Evolutionary conservation across 2,888 invertebrate species (phyloP), one percentile per base, ranked within the genome.

Genomic region (Euclidia mi): DNA sequence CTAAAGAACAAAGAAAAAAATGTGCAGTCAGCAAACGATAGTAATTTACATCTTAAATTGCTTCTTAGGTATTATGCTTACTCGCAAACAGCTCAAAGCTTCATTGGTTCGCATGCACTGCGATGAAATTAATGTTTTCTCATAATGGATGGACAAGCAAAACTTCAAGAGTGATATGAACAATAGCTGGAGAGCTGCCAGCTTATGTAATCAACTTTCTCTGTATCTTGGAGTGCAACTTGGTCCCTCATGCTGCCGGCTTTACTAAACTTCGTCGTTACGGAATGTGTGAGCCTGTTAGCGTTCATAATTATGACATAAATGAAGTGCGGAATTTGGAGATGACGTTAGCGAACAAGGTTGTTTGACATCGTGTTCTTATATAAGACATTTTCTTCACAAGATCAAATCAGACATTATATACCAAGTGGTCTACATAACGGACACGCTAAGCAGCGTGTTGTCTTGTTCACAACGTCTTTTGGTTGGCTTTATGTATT

Each of bases 101-200:
- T n/a, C n/a, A 7, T 7, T 34, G 34, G 6, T 7, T 0, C 34
- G 14, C 14, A 34, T 34, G 34, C 14, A 7, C 14, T 14, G 6
- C 1, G 34, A 14, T 34, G 14, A 34, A 34, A 34, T 34, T 49
- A 15, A 11, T 17, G 29, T 18, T 38, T 38, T 29, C 29, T 15
- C 9, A 46, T 46, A 28, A 37, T 15, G 18, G 37, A 38, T 43
- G 40, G 46, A 38, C 15, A 12, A 31, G n/a, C 9, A 40, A 57
- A 48, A 60, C 55, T 64, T 62, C 50, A 58, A 64, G 46, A 34
- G 20, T 40, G 48, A 56, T 67, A 60, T 63, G 63, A 41, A 25
- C 53, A 52, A 51, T 63, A 65, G 55, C 62, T 74, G 67, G 61
- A 55, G 31, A 15, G 14, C 15, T 52, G 65, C 68, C 61, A 65